A percentile compares a stretch with the other conserved stretches of the same genome.
These are phyloP conservation scores for Phodopus roborovskii DNA, from an alignment of 2,113 vertebrate genomes.

Conservation along the genomic window DNA sequence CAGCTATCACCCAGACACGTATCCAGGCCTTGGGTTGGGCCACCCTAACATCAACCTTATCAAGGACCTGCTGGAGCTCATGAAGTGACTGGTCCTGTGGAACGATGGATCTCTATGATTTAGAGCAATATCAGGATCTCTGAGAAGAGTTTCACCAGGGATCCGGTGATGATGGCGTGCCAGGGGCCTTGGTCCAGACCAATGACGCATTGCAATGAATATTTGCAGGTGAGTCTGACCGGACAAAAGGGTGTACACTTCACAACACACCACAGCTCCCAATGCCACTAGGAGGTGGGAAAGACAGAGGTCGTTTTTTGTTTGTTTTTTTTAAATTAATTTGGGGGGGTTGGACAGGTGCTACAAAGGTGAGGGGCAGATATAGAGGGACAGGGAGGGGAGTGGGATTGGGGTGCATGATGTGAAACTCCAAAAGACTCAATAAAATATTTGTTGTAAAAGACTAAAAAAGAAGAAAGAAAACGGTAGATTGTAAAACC, in stretches of 20 bases:
- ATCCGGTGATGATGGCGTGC: background rate
- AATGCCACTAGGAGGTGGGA: background rate
- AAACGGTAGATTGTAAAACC: background rate
- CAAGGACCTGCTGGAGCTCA: background rate
- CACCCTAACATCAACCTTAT: background rate
- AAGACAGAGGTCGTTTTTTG: background rate
- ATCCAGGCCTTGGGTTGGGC: background rate
- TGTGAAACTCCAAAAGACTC: background rate
- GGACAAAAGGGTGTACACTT: background rate
- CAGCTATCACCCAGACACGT: background rate
- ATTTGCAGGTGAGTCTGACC: background rate
- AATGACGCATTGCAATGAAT: background rate
- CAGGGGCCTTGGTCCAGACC: background rate
- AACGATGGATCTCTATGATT: background rate
- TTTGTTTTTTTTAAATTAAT: background rate
- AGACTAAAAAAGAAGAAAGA: background rate
- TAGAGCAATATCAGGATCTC: background rate
- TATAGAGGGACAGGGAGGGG: background rate
- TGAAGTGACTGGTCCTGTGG: background rate
- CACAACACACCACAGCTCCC: background rate
- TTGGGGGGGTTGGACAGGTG: background rate
- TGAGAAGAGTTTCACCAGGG: background rate
- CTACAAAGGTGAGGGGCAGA: background rate
- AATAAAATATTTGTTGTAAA: background rate
- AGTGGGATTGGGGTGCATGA: background rate